A percentile compares a stretch with the other conserved stretches of the same genome.
Evolutionary conservation across 1,140 invertebrate genomes (phyloP).

Genomic region (Chionoecetes opilio): DNA sequence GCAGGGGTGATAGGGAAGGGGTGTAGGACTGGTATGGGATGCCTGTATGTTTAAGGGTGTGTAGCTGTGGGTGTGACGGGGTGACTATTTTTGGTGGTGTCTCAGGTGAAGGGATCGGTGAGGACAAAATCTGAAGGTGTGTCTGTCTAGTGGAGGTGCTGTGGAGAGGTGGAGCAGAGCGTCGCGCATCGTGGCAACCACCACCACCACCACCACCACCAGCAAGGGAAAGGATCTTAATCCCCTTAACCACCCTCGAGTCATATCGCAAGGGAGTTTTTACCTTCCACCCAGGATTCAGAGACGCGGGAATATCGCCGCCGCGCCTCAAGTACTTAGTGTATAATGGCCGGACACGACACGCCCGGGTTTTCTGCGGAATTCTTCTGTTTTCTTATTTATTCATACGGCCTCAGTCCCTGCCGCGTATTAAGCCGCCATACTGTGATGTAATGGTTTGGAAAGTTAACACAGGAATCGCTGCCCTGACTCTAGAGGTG

Average conservation of each 20-base stretch:
- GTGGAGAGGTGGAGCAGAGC: neutral
- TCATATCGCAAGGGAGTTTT: conserved; percentile 72
- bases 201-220: neutral
- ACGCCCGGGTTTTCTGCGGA: conserved; percentile 16
- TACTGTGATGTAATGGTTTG: too few species aligned
- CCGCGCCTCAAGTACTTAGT: conserved; percentile 62
- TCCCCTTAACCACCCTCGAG: conserved; percentile 73
- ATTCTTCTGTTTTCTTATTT: conserved; percentile 12
- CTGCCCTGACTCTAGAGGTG: neutral
- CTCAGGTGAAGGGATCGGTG: too few species aligned
- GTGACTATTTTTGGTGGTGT: too few species aligned
- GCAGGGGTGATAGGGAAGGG: too few species aligned
- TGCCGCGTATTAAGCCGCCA: too few species aligned
- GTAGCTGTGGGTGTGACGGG: too few species aligned
- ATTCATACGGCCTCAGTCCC: too few species aligned
- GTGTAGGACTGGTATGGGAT: too few species aligned
- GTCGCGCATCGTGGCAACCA: conserved; percentile 63
- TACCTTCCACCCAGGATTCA: conserved; percentile 61
- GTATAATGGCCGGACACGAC: conserved; percentile 72
- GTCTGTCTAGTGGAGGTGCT: neutral
- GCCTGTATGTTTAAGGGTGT: too few species aligned
- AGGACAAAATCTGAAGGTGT: too few species aligned
- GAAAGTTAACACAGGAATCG: neutral
- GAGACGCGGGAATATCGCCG: conserved; percentile 52
- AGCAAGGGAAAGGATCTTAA: conserved; percentile 64